Percentiles rank a stretch among this genome's conserved stretches.
Evolutionary conservation across 2,888 invertebrate species (phyloP).

Genomic region (Mantis religiosa): DNA sequence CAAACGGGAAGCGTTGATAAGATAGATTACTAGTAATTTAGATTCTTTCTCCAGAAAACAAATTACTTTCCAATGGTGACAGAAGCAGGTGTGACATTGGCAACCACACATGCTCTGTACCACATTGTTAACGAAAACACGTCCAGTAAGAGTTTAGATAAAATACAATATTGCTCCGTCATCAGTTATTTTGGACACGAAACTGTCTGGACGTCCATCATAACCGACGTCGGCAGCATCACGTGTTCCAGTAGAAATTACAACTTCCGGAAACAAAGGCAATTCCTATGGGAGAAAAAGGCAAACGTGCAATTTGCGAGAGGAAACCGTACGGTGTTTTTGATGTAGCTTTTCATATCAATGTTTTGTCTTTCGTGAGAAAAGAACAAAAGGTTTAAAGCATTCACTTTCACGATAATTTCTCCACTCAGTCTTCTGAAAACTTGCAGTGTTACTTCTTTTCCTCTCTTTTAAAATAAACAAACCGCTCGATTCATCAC

Average conservation of each 20-base stretch:
- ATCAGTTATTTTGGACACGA: background rate
- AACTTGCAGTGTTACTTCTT: too few species aligned
- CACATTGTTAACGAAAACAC: background rate
- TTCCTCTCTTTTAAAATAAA: too few species aligned
- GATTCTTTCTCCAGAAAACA: too few species aligned
- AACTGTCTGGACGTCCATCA: background rate
- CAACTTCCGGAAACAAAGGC: background rate
- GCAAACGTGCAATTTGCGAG: background rate
- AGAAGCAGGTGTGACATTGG: background rate
- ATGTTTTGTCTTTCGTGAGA: background rate
- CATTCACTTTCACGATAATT: too few species aligned
- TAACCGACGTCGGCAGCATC: background rate
- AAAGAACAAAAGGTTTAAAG: too few species aligned
- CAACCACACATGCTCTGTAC: background rate
- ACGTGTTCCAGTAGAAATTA: background rate
- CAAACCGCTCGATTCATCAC: too few species aligned
- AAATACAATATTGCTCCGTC: background rate
- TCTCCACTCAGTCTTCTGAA: too few species aligned
- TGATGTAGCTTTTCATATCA: background rate
- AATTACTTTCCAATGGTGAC: background rate
- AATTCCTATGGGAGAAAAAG: background rate
- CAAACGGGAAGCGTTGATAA: too few species aligned
- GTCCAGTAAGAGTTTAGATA: background rate
- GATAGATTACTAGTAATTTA: too few species aligned
- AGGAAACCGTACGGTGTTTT: background rate